Evolutionary conservation across 2,888 invertebrate genomes (phyloP).

Genomic region (Pheosia gnoma): DNA sequence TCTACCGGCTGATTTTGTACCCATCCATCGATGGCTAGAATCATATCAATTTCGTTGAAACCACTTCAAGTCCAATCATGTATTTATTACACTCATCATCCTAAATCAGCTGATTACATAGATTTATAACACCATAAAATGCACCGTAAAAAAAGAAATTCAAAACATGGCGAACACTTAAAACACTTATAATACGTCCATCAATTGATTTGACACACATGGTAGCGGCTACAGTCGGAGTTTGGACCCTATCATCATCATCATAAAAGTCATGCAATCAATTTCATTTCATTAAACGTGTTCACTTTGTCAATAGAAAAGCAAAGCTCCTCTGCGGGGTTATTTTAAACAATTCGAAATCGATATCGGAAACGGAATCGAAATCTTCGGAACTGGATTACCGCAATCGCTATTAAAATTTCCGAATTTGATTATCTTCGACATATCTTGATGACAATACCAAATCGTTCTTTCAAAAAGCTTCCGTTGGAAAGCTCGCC

Average conservation of each 20-base stretch:
- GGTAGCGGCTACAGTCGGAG: slow-evolving; percentile 17
- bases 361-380: too few species aligned
- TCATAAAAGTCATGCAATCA: slow-evolving; percentile 27
- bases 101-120: slow-evolving; percentile 1
- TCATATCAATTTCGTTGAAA: too few species aligned
- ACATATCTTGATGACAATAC: too few species aligned
- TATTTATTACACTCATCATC: neutral
- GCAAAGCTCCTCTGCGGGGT: too few species aligned
- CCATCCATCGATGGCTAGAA: too few species aligned
- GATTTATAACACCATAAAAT: slow-evolving; percentile 1
- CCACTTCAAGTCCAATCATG: neutral
- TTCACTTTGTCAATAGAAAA: slow-evolving; percentile 9
- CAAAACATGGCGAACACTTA: neutral
- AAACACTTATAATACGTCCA: neutral
- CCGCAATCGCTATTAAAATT: too few species aligned
- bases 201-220: slow-evolving; percentile 40
- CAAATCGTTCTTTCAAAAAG: too few species aligned
- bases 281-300: slow-evolving; percentile 37
- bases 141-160: slow-evolving; percentile 6
- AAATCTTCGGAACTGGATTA: too few species aligned
- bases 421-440: too few species aligned
- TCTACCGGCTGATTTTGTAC: too few species aligned
- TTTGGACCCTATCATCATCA: slow-evolving; percentile 28
- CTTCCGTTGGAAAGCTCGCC: too few species aligned
- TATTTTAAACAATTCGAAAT: too few species aligned